Evolutionary conservation across 2,888 invertebrate species (phyloP).

Genomic region (Amphipoea oculea): DNA sequence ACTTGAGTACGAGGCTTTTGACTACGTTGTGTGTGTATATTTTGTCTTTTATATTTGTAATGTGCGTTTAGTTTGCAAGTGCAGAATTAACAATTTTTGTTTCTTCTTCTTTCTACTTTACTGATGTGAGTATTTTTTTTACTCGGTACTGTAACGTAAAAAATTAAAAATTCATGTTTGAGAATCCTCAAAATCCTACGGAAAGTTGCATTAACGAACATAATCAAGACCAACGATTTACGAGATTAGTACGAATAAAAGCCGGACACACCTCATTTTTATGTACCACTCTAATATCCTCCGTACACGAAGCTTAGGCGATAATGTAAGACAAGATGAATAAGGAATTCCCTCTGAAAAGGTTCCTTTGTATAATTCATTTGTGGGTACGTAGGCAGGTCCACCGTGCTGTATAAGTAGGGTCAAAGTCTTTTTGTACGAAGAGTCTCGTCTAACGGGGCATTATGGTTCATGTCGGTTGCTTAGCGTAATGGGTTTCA

Average conservation of each 20-base stretch:
- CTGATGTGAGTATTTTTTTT: background rate
- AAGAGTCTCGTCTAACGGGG: slow-evolving; percentile 47
- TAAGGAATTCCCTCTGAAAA: slow-evolving; percentile 71
- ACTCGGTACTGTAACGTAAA: background rate
- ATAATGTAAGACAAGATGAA: slow-evolving; percentile 75
- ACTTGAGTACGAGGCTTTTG: too few relatives aligned
- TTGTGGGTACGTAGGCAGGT: slow-evolving; percentile 68
- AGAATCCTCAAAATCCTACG: slow-evolving; percentile 8
- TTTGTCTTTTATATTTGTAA: too few relatives aligned
- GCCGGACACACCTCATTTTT: slow-evolving; percentile 43
- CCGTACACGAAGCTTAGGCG: slow-evolving; percentile 66
- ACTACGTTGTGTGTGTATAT: too few relatives aligned
- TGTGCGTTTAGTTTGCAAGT: too few relatives aligned
- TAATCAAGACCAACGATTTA: slow-evolving; percentile 40
- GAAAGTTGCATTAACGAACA: slow-evolving; percentile 13
- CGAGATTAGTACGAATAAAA: slow-evolving; percentile 36
- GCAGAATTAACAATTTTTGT: too few relatives aligned
- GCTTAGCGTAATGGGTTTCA: slow-evolving; percentile 41
- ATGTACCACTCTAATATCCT: slow-evolving; percentile 58
- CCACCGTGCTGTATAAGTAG: slow-evolving; percentile 69
- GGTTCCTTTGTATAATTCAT: slow-evolving; percentile 75
- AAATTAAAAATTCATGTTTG: background rate
- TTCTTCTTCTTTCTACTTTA: too few relatives aligned
- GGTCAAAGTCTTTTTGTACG: slow-evolving; percentile 64
- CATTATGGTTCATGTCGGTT: slow-evolving; percentile 49